These are phyloP conservation scores for Sarcophaga carnaria DNA, from an alignment of 2,888 invertebrate species.

Conservation along the genomic window DNA sequence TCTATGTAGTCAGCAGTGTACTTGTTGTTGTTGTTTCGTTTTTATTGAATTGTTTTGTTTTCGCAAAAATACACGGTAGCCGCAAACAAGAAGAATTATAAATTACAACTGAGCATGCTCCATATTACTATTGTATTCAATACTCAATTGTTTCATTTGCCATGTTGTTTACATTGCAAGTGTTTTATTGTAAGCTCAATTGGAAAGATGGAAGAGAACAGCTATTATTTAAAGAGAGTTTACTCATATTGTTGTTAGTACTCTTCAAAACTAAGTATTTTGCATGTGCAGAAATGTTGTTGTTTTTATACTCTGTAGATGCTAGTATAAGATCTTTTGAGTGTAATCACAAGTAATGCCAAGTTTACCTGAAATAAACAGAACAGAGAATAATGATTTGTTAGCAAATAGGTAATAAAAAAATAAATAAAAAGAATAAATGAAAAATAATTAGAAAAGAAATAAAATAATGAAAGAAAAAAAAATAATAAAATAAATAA, in stretches of 20 bases:
- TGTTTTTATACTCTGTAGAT: background rate
- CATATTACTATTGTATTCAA: constrained; percentile 64
- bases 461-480: too few relatives aligned
- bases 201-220: too few relatives aligned
- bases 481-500: too few relatives aligned
- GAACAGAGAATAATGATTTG: too few relatives aligned
- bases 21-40: constrained; percentile 35
- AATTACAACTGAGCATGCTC: constrained; percentile 48
- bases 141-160: constrained; percentile 65
- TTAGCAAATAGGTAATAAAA: too few relatives aligned
- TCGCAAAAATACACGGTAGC: constrained; percentile 35
- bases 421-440: too few relatives aligned
- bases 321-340: constrained; percentile 30
- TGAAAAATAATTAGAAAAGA: too few relatives aligned
- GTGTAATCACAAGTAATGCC: constrained; percentile 41
- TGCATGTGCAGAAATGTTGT: constrained; percentile 32
- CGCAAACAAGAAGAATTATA: constrained; percentile 2
- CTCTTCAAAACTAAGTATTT: background rate
- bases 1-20: constrained; percentile 30
- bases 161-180: constrained; percentile 58
- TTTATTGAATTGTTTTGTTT: constrained; percentile 42
- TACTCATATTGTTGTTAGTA: constrained; percentile 15
- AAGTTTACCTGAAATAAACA: constrained; percentile 11
- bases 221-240: too few relatives aligned
- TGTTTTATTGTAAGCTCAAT: too few relatives aligned